Evolutionary conservation across 2,113 vertebrate genomes (phyloP), one percentile per base, ranked within the genome.

Genomic region (Pterophyllum scalare): DNA sequence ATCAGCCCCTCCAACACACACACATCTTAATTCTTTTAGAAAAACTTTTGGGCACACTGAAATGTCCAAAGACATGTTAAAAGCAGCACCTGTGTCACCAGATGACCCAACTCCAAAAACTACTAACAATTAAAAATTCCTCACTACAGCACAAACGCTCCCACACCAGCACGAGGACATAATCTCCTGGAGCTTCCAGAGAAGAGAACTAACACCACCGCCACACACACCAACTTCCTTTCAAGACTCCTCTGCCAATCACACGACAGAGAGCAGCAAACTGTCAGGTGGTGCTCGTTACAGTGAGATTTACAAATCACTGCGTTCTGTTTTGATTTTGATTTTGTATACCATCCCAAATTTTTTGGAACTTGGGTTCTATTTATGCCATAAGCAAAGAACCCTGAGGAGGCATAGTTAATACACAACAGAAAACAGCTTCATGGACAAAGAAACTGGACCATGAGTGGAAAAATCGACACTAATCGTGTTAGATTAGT

Each of bases 191-290:
- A 17, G 38, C 62, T 26, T 26, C 62, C 22, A 67, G 38, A 67
- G 38, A 11, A 1, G 2, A 70, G 13, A 14, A 46, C 13, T 46
- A 14, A 13, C 43, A 8, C 35, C 35, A 3, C 14, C 43, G 3
- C 13, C 43, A 46, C 43, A 15, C 43, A 46, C 4, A 28, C 4
- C 13, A 15, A 5, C 43, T 46, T 46, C 43, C 13, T 15, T 70
- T 49, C 64, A 70, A 70, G 64, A 49, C 64, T 70, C 6, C 15
- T 49, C 64, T 49, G 64, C 40, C 64, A 67, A 28, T 49, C 64
- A 67, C 40, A 67, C 22, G 22, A 19, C 64, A 70, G 64, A 26
- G 22, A 70, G 15, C 64, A 28, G 22, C 64, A 70, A 28, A 49
- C 64, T 28, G 26, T 22, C 64, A 49, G 64, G 40, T 70, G 64